A percentile compares a stretch with the other conserved stretches of the same genome.
These are phyloP conservation scores for Meta bourneti DNA, from an alignment of 2,888 invertebrate genomes.

Conservation along the genomic window DNA sequence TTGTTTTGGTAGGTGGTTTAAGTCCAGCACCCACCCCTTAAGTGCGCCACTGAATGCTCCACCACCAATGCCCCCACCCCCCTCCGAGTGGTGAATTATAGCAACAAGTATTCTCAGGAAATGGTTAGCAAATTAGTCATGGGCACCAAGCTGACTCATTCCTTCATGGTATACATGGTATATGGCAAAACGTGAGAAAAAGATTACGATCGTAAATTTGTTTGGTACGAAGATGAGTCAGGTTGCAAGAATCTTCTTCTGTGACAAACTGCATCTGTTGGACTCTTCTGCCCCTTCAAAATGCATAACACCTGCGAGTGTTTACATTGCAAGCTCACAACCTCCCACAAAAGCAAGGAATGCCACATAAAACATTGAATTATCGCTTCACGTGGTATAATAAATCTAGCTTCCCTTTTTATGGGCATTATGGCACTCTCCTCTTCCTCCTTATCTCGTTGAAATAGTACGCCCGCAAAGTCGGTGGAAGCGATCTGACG, in stretches of 20 bases:
- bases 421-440: constrained; percentile 30
- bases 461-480: constrained; percentile 31
- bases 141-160: too few species aligned
- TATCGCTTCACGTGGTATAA: constrained; percentile 66
- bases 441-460: constrained; percentile 24
- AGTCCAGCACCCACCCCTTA: too few species aligned
- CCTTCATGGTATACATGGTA: too few species aligned
- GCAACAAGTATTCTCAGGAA: too few species aligned
- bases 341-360: constrained; percentile 39
- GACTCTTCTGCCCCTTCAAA: constrained; percentile 20
- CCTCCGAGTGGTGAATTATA: too few species aligned
- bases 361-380: constrained; percentile 69
- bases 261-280: constrained; percentile 61
- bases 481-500: background rate
- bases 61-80: too few species aligned
- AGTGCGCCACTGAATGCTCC: too few species aligned
- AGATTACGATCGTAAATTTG: background rate
- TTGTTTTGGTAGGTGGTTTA: too few species aligned
- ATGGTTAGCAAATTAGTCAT: too few species aligned
- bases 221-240: constrained; percentile 10
- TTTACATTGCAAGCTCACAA: constrained; percentile 61
- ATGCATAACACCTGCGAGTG: constrained; percentile 71
- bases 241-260: background rate
- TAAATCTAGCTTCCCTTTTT: constrained; percentile 62
- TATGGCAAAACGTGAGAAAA: too few species aligned